Evolutionary conservation across 2,888 invertebrate species (phyloP).

Genomic region (Listrodromus nycthemerus): DNA sequence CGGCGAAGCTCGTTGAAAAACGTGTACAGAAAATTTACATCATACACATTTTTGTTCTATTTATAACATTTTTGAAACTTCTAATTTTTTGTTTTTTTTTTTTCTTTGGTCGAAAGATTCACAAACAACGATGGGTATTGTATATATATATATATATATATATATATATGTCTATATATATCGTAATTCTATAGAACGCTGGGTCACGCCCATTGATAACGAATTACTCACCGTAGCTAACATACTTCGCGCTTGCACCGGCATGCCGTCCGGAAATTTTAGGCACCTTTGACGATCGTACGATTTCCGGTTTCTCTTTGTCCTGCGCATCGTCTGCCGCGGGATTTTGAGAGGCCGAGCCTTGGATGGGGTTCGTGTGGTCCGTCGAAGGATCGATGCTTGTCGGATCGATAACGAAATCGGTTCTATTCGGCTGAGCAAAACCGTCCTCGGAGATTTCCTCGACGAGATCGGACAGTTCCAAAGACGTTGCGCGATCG

Average conservation of each 20-base stretch:
- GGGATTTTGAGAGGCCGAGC: not conserved
- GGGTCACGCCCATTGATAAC: constrained; percentile 81
- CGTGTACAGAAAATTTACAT: too few relatives aligned
- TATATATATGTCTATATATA: not conserved
- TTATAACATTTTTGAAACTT: too few relatives aligned
- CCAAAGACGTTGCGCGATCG: constrained; percentile 47
- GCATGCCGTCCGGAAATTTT: constrained; percentile 67
- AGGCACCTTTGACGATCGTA: constrained; percentile 30
- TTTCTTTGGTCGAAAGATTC: not conserved
- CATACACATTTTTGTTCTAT: too few relatives aligned
- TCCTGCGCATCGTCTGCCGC: constrained; percentile 2
- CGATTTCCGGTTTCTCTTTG: constrained; percentile 30
- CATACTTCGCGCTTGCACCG: constrained; percentile 76
- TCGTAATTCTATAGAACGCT: constrained; percentile 20
- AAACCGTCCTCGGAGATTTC: constrained; percentile 32
- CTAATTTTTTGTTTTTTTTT: not conserved
- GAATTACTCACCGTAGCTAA: constrained; percentile 81
- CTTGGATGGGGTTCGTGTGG: not conserved
- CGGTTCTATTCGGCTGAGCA: not conserved
- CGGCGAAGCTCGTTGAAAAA: not conserved
- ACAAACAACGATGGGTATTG: not conserved
- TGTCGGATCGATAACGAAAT: not conserved
- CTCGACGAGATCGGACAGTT: constrained; percentile 72
- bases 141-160: not conserved
- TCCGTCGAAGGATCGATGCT: constrained; percentile 6